Percentiles rank a stretch among this genome's conserved stretches.
Evolutionary conservation across 2,113 vertebrate species (phyloP).

Genomic region (Paramormyrops kingsleyae): DNA sequence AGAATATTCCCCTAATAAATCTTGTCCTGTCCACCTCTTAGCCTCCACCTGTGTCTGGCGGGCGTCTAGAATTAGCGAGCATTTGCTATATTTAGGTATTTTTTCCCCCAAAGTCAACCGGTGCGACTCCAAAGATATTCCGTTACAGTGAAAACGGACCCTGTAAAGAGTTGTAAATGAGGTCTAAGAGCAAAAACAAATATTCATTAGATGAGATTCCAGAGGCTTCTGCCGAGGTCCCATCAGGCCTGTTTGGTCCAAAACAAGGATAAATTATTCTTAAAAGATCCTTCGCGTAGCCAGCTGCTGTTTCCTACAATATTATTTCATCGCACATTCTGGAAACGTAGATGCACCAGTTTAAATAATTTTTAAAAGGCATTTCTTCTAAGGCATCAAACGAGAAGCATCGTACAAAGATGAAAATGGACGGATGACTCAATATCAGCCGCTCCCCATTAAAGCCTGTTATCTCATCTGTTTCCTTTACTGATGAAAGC

Average conservation of each 20-base stretch:
- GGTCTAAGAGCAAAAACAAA: background rate
- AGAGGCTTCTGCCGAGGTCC: background rate
- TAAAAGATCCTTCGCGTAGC: background rate
- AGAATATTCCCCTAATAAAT: background rate
- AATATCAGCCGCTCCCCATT: background rate
- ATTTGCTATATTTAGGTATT: background rate
- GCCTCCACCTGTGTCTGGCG: background rate
- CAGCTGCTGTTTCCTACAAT: background rate
- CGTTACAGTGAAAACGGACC: background rate
- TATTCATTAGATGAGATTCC: background rate
- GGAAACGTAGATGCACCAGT: background rate
- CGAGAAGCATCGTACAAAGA: background rate
- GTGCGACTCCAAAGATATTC: background rate
- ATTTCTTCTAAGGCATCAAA: background rate
- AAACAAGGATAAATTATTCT: background rate
- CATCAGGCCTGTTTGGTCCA: background rate
- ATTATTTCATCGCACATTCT: background rate
- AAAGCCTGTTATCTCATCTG: background rate
- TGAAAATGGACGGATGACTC: background rate
- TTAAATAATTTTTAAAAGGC: background rate
- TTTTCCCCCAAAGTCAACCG: background rate
- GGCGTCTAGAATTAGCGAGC: background rate
- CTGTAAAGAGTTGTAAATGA: background rate
- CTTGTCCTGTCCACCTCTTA: background rate
- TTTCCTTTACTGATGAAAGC: conserved; percentile 10